Base-by-base conservation (phyloP, 2,888 invertebrate species). In the Saturnia japonica region DNA sequence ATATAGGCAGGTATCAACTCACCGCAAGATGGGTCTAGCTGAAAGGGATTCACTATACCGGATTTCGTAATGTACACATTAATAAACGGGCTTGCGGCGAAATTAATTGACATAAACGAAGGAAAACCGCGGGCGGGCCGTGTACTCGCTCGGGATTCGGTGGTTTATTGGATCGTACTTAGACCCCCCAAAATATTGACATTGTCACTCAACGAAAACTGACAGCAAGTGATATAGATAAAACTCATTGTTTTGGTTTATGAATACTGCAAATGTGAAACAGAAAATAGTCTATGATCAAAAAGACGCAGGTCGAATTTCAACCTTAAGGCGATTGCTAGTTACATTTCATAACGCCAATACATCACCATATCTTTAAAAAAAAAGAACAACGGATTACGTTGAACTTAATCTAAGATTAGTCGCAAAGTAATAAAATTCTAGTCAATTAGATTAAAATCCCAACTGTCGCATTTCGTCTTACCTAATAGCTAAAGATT, bases 121-220 rank as follows among this genome's bases (percentile, higher is more conserved):
- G 64, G 34, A 40, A 40, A 40, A 40, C 64, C 40, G 40, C 64
- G 19, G 40, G n/a, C 40, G 34, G 64, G 19, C 16, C 28, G 25
- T 60, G 40, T 2, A 64, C n/a, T n/a, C 40, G 3, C 40, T 40
- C 40, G n/a, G 40, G 34, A 64, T n/a, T 19, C 40, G 9, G n/a
- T n/a, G 64, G 40, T 64, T 64, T 64, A 64, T 64, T 64, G 64
- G 64, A 64, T 64, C 40, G 34, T 40, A n/a, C n/a, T n/a, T n/a
- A n/a, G n/a, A n/a, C n/a, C n/a, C n/a, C n/a, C n/a, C n/a, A n/a
- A n/a, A n/a, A n/a, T n/a, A n/a, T n/a, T n/a, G n/a, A n/a, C n/a
- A n/a, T n/a, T n/a, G n/a, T n/a, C n/a, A n/a, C n/a, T n/a, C n/a
- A n/a, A n/a, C n/a, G n/a, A n/a, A n/a, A n/a, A n/a, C n/a, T n/a